A percentile compares a stretch with the other conserved stretches of the same genome.
Conservation (phyloP, 2,113 vertebrate species). For the Lagopus muta region DNA sequence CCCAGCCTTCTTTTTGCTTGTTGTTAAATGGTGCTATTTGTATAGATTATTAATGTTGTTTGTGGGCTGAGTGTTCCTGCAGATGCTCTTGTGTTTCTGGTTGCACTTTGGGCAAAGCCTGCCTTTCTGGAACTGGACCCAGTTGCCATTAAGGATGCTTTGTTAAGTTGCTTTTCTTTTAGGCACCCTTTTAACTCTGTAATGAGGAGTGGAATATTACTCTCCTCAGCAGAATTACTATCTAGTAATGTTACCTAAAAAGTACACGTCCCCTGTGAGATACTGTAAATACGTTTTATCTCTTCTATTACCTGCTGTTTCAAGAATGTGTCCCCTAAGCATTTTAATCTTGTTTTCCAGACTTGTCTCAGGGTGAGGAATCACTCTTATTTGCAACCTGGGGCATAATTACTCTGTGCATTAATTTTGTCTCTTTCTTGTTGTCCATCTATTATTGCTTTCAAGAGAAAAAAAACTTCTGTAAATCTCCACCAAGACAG, state of each 20-base stretch:
- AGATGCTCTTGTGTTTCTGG: neutral
- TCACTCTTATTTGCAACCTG: conserved; percentile 71
- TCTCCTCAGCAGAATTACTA: conserved; percentile 68
- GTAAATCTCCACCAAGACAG: conserved; percentile 47
- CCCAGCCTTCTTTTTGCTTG: neutral
- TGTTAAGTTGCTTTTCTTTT: conserved; percentile 40
- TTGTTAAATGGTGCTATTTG: neutral
- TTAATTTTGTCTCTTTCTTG: conserved; percentile 73
- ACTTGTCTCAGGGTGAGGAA: conserved; percentile 71
- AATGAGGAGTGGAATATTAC: conserved; percentile 53
- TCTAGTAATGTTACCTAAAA: conserved; percentile 61
- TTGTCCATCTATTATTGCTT: conserved; percentile 67
- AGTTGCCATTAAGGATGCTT: neutral
- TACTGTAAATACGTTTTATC: conserved; percentile 74
- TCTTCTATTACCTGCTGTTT: conserved; percentile 69
- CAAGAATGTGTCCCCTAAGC: conserved; percentile 65
- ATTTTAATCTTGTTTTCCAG: conserved; percentile 77
- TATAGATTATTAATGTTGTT: neutral
- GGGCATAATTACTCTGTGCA: conserved; percentile 70
- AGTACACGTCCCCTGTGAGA: conserved; percentile 61
- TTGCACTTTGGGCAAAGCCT: accelerated
- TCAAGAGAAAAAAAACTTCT: conserved; percentile 40
- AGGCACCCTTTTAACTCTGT: conserved; percentile 50
- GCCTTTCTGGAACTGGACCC: neutral
- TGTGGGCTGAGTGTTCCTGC: neutral